These are phyloP conservation scores for Gymnosoma rotundatum DNA, from an alignment of 2,888 invertebrate genomes.

Conservation along the genomic window DNA sequence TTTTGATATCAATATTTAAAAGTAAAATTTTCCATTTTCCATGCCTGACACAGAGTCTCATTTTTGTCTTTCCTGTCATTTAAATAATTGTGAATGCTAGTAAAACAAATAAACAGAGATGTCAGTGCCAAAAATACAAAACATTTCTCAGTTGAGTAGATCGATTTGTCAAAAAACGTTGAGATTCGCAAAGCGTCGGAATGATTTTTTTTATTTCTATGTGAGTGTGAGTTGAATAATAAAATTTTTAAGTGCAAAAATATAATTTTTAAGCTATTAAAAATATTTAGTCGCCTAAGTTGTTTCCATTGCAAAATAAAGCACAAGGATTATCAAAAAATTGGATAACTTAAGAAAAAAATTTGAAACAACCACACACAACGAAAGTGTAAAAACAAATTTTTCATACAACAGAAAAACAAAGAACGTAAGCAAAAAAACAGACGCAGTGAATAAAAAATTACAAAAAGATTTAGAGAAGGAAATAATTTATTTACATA, in stretches of 20 bases:
- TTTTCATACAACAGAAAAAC: not conserved
- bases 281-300: not conserved
- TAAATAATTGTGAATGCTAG: not conserved
- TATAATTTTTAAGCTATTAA: conserved; percentile 2
- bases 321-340: conserved; percentile 19
- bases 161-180: conserved; percentile 66
- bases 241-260: conserved; percentile 25
- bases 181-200: conserved; percentile 37
- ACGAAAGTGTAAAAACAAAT: conserved; percentile 34
- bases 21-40: too few relatives aligned
- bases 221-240: conserved; percentile 33
- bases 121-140: conserved; percentile 17
- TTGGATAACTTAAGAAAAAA: conserved; percentile 6
- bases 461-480: not conserved
- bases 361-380: conserved; percentile 22
- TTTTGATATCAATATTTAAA: too few relatives aligned
- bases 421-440: conserved; percentile 36
- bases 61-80: conserved; percentile 11
- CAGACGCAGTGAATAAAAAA: conserved; percentile 5
- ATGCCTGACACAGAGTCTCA: too few relatives aligned
- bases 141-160: conserved; percentile 64
- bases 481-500: conserved; percentile 28
- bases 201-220: conserved; percentile 42
- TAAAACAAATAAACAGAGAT: not conserved
- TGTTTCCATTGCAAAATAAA: conserved; percentile 24